Percentiles rank a stretch among this genome's conserved stretches.
Evolutionary conservation across 1,140 invertebrate species (phyloP).

Genomic region (Luehdorfia chinensis): DNA sequence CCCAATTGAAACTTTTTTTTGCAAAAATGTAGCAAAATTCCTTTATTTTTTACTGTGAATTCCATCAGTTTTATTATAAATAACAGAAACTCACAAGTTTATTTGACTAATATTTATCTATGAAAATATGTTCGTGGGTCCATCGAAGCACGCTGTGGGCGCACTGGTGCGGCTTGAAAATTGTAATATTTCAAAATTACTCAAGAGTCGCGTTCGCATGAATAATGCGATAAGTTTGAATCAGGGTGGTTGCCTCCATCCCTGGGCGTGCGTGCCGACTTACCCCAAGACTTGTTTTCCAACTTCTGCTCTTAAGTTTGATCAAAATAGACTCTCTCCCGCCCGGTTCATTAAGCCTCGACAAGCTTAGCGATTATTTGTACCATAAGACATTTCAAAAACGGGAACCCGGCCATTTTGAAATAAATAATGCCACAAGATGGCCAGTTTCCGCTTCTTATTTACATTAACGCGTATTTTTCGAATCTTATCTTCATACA

Average conservation of each 20-base stretch:
- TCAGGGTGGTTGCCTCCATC: slow-evolving; percentile 37
- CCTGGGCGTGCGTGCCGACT: slow-evolving; percentile 56
- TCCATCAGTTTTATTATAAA: no score
- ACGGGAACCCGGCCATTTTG: not conserved
- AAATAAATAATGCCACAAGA: not conserved
- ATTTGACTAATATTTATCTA: no score
- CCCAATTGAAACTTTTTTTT: no score
- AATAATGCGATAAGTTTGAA: slow-evolving; percentile 72
- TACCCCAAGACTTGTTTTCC: slow-evolving; percentile 52
- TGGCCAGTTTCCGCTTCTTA: not conserved
- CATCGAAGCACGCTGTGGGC: slow-evolving; percentile 40
- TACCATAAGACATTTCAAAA: slow-evolving; percentile 6
- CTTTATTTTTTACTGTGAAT: no score
- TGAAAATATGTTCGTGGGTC: slow-evolving; percentile 28
- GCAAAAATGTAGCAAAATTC: no score
- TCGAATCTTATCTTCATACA: no score
- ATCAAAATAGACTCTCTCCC: slow-evolving; percentile 60
- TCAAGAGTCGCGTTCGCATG: slow-evolving; percentile 72
- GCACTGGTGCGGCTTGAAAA: slow-evolving; percentile 59
- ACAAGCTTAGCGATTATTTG: slow-evolving; percentile 8
- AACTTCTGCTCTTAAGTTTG: slow-evolving; percentile 61
- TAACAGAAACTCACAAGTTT: no score
- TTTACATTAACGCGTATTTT: no score
- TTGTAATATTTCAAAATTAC: slow-evolving; percentile 78
- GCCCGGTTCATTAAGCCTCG: slow-evolving; percentile 33